Percentiles rank a stretch among this genome's conserved stretches.
Evolutionary conservation across 2,113 vertebrate species (phyloP).

Genomic region (Cichladusa arquata): DNA sequence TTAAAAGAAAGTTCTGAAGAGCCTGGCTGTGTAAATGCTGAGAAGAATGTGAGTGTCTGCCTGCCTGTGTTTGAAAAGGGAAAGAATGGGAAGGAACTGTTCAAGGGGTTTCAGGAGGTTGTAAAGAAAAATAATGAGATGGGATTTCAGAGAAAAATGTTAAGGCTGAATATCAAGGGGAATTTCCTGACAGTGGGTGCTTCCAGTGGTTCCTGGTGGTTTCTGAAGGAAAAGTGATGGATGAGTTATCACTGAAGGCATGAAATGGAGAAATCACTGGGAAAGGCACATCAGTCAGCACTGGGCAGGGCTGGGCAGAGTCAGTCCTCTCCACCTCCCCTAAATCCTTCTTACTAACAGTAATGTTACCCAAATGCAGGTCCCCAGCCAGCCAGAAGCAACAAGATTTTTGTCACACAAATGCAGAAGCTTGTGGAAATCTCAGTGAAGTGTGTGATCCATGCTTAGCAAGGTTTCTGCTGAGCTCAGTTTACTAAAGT

Average conservation of each 20-base stretch:
- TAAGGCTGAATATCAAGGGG: background rate
- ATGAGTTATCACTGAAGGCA: background rate
- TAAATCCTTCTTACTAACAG: background rate
- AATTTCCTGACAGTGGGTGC: background rate
- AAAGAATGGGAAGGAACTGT: background rate
- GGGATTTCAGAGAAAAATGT: background rate
- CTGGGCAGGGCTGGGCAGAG: background rate
- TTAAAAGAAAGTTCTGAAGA: background rate
- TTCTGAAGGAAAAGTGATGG: background rate
- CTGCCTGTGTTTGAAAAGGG: background rate
- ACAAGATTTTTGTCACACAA: background rate
- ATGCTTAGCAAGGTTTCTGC: background rate
- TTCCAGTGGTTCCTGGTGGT: background rate
- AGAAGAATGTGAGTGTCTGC: background rate
- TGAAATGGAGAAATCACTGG: background rate
- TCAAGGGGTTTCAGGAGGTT: background rate
- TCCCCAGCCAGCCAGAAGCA: background rate
- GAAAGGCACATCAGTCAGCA: background rate
- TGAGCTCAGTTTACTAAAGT: background rate
- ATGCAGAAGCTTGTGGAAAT: background rate
- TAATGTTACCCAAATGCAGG: too few relatives aligned
- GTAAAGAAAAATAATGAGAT: background rate
- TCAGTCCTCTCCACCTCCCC: background rate
- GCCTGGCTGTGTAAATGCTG: background rate
- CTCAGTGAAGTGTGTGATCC: background rate